Percentiles rank a stretch among this genome's conserved stretches.
Evolutionary conservation across 2,797 vertebrate genomes (phyloP).

Genomic region (Typhlichthys eigenmanni): DNA sequence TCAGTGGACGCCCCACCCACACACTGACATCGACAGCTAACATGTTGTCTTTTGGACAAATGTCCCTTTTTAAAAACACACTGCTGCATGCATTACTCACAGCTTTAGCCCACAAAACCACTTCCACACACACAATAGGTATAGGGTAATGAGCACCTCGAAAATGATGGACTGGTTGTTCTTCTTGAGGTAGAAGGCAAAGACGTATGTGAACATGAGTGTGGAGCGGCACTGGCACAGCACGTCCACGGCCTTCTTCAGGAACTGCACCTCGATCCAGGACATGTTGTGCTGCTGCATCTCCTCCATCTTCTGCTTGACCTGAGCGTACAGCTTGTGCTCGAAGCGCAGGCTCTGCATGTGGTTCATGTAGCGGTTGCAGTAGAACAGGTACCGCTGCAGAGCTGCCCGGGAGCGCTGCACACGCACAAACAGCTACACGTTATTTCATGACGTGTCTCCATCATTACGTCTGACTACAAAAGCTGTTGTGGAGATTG

Average conservation of each 20-base stretch:
- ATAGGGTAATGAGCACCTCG: constrained; percentile 78
- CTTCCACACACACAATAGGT: not conserved
- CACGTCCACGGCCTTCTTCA: constrained; percentile 99
- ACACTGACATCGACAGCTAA: too few species aligned
- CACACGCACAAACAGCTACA: not conserved
- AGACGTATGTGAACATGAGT: constrained; percentile 99
- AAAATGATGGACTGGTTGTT: constrained; percentile 99
- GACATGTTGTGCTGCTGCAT: constrained; percentile 99
- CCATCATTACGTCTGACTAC: too few species aligned
- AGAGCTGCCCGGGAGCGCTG: constrained; percentile 97
- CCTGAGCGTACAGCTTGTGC: constrained; percentile 99
- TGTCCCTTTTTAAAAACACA: too few species aligned
- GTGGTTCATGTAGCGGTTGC: constrained; percentile 99
- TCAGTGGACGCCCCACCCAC: too few species aligned
- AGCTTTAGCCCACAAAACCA: not conserved
- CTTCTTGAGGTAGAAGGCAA: constrained; percentile 99
- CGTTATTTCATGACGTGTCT: too few species aligned
- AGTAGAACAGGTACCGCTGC: constrained; percentile 99
- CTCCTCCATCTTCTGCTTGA: constrained; percentile 99
- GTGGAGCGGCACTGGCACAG: constrained; percentile 99
- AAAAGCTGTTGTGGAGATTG: too few species aligned
- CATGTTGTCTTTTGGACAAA: not conserved
- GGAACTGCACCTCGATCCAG: constrained; percentile 99
- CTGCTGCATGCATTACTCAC: not conserved
- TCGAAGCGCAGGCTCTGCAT: constrained; percentile 99